Conservation (phyloP, 2,888 invertebrate species). For the Phengaris alcon region DNA sequence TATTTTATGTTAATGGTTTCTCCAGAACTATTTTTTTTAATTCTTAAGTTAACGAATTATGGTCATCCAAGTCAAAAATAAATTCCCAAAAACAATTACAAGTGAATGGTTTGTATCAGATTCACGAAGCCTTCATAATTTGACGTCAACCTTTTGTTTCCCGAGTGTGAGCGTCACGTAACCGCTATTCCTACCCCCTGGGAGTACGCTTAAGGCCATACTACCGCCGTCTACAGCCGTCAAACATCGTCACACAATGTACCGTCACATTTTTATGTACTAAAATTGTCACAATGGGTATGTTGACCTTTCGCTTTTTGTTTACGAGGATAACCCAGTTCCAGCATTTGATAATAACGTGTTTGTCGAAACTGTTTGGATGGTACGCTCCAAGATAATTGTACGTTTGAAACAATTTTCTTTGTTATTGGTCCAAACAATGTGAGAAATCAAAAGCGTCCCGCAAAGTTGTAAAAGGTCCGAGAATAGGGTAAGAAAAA, state of each 20-base stretch:
- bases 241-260: conserved; percentile 62
- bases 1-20: background rate
- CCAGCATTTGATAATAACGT: conserved; percentile 11
- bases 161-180: conserved; percentile 58
- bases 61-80: background rate
- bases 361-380: conserved; percentile 6
- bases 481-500: background rate
- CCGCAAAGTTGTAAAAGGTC: conserved; percentile 16
- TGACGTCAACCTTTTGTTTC: conserved; percentile 71
- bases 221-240: conserved; percentile 48
- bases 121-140: conserved; percentile 31
- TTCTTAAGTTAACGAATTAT: background rate
- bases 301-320: conserved; percentile 28
- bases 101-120: conserved; percentile 8
- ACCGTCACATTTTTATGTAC: conserved; percentile 53
- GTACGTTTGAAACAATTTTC: conserved; percentile 23
- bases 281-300: conserved; percentile 31
- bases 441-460: conserved; percentile 1
- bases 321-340: conserved; percentile 28
- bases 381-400: conserved; percentile 2
- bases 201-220: conserved; percentile 58
- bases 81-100: conserved; percentile 3
- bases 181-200: conserved; percentile 57
- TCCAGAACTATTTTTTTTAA: background rate
- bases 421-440: background rate